Evolutionary conservation across 2,888 invertebrate genomes (phyloP), one percentile per base, ranked within the genome.

Genomic region (Dastarcus helophoroides): DNA sequence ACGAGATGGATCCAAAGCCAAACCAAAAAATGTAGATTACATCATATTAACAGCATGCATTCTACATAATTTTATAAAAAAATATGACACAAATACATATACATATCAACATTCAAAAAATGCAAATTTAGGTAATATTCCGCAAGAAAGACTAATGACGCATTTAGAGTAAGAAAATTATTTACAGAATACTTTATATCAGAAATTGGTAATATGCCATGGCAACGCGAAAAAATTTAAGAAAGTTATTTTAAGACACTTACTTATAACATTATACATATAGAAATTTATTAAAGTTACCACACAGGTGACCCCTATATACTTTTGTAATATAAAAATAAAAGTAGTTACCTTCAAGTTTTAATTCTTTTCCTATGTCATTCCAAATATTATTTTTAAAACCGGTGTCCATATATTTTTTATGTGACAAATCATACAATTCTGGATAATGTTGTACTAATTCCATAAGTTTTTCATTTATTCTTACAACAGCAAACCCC

Each of bases 401-500:
- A 25, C 4, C 22, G 13, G 6, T 30, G 13, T 36, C 33, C 33
- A 34, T 36, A 19, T 36, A 36, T 26, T 35, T 34, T 13, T 22
- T 10, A 31, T 36, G 25, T 7, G 33, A 36, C 14, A 34, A 21
- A 34, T 36, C 30, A 22, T 33, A 36, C 14, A 36, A 22, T 3
- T 29, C 25, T 15, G 23, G 14, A 25, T 30, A 24, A 9, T 22
- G 14, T 10, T 30, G 25, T 12, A 36, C 26, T 7, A 15, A 11
- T 30, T 35, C 36, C 14, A 36, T 36, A 11, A 36, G 24, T 26
- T 30, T 14, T 34, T 34, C 36, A 21, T 33, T n/a, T n/a, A n/a
- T n/a, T n/a, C n/a, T n/a, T n/a, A n/a, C n/a, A n/a, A n/a, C n/a
- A n/a, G n/a, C n/a, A n/a, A n/a, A n/a, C n/a, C n/a, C n/a, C n/a